Conservation (phyloP, 2,888 invertebrate genomes). For the Melieria picta region DNA sequence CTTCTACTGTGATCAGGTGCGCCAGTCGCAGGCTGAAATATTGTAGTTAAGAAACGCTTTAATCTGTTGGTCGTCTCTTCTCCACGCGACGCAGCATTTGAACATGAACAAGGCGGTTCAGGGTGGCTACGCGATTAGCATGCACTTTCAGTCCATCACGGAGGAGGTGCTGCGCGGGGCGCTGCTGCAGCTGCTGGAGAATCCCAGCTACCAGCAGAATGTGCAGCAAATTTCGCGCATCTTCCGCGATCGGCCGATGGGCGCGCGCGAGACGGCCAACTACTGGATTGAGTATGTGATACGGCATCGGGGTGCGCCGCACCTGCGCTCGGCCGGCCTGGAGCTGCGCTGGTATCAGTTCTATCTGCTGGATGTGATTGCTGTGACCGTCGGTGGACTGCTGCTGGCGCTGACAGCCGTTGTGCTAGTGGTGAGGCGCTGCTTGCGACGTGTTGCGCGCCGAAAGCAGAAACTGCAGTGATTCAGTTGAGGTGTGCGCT, state of each 20-base stretch:
- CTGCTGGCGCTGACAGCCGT: not conserved
- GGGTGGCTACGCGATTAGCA: slow-evolving; percentile 61
- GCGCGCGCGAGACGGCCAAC: slow-evolving; percentile 62
- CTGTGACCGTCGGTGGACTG: slow-evolving; percentile 37
- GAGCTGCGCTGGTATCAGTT: slow-evolving; percentile 64
- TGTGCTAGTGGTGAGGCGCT: not conserved
- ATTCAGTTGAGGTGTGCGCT: no score
- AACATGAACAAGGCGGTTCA: slow-evolving; percentile 62
- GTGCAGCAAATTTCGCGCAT: slow-evolving; percentile 57
- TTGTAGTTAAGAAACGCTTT: not conserved
- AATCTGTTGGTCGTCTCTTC: no score
- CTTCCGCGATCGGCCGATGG: slow-evolving; percentile 63
- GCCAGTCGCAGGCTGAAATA: not conserved
- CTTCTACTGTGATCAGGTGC: slow-evolving; percentile 66
- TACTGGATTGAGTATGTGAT: slow-evolving; percentile 67
- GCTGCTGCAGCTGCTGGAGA: slow-evolving; percentile 61
- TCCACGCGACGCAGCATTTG: slow-evolving; percentile 51
- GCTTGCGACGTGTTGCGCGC: not conserved
- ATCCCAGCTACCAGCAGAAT: slow-evolving; percentile 61
- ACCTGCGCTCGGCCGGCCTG: slow-evolving; percentile 61
- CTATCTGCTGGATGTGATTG: slow-evolving; percentile 63
- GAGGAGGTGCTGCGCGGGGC: slow-evolving; percentile 52
- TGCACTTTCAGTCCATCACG: slow-evolving; percentile 61
- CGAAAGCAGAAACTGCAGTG: not conserved
- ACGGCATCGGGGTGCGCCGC: slow-evolving; percentile 63